These are phyloP conservation scores for Bombus impatiens DNA, from an alignment of 1,140 invertebrate genomes.

Conservation along the genomic window DNA sequence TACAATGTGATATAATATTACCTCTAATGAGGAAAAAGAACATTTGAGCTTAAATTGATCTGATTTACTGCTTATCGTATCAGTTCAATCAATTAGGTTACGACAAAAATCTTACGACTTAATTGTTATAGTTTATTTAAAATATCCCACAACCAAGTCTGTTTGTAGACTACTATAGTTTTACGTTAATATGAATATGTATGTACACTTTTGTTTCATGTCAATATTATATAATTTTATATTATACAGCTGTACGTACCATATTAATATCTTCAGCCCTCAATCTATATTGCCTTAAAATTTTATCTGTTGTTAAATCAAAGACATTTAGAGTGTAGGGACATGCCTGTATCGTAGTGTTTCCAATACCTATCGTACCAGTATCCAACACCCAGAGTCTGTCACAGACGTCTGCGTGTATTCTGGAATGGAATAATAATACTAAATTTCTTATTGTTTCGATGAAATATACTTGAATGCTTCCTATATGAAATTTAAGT, in stretches of 20 bases:
- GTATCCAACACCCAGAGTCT: conserved; percentile 91
- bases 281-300: conserved; percentile 88
- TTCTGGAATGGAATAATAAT: conserved; percentile 71
- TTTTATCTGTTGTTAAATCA: conserved; percentile 87
- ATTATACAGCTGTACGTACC: conserved; percentile 54
- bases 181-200: not conserved
- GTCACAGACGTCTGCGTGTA: conserved; percentile 88
- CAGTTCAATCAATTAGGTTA: no score
- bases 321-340: conserved; percentile 89
- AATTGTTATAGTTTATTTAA: no score
- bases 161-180: no score
- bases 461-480: no score
- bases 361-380: conserved; percentile 90
- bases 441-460: not conserved
- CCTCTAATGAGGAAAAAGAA: no score
- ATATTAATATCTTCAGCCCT: conserved; percentile 88
- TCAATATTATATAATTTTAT: not conserved
- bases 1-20: no score
- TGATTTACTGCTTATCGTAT: no score
- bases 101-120: no score
- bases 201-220: not conserved
- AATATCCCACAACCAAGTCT: no score
- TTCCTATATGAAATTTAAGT: not conserved
- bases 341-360: conserved; percentile 88
- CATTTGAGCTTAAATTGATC: no score